phyloP scores from a whole-genome alignment of 2,797 vertebrate species.

The Philypnodon macrostomus region DNA sequence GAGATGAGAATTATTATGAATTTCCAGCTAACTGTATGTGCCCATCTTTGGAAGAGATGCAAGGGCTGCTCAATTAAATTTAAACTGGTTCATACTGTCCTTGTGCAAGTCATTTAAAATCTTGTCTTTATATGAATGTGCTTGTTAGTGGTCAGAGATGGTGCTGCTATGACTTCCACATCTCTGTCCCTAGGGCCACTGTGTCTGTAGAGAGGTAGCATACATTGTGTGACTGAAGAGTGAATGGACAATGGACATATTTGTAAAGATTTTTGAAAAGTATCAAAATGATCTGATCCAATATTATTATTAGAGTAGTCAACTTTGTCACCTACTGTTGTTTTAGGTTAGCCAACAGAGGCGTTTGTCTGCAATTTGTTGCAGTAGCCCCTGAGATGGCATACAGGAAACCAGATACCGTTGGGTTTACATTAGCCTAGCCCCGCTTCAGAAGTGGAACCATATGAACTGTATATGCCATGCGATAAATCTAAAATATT shows the following conservation, averaged over 20 bases:
- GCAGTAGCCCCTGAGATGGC: not conserved
- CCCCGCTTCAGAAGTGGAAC: conserved; percentile 25
- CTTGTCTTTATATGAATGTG: no score
- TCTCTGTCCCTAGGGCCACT: no score
- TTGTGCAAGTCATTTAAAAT: no score
- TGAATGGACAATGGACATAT: no score
- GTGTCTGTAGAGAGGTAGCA: no score
- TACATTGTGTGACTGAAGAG: no score
- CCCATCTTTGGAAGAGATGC: not conserved
- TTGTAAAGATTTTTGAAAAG: not conserved
- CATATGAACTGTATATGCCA: conserved; percentile 7
- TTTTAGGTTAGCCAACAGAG: not conserved
- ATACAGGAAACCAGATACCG: conserved; percentile 1
- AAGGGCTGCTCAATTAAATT: not conserved
- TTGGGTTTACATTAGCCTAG: conserved; percentile 1
- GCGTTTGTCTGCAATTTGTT: not conserved
- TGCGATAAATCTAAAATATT: conserved; percentile 26
- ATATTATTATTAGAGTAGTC: no score
- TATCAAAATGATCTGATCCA: no score
- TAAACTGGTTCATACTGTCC: no score
- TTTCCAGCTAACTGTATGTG: conserved; percentile 1
- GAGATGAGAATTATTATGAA: not conserved
- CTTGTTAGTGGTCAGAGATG: no score
- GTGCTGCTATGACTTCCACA: no score
- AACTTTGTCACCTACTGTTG: no score